Evolutionary conservation across 2,888 invertebrate genomes (phyloP).

Genomic region (Coenonympha glycerion): DNA sequence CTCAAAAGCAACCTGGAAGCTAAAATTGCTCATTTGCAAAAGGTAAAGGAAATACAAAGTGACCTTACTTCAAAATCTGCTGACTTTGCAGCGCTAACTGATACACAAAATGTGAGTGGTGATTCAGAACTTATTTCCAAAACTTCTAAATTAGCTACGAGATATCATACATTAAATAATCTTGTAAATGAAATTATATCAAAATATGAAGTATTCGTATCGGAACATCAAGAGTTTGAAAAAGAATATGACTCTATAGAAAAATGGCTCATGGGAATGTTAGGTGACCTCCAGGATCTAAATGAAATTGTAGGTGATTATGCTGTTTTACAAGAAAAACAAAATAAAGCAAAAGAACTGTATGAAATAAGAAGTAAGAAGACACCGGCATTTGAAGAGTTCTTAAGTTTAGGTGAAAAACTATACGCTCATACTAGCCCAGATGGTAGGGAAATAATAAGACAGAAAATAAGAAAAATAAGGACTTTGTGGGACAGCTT

Average conservation of each 20-base stretch:
- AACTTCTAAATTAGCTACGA: constrained; percentile 85
- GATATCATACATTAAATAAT: constrained; percentile 88
- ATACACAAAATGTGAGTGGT: constrained; percentile 82
- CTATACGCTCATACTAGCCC: constrained; percentile 95
- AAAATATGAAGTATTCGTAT: constrained; percentile 88
- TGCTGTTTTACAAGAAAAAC: constrained; percentile 86
- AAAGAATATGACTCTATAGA: constrained; percentile 83
- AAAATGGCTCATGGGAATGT: constrained; percentile 83
- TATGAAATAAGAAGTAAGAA: constrained; percentile 87
- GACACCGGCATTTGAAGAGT: constrained; percentile 86
- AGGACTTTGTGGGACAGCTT: constrained; percentile 92
- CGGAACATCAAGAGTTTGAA: constrained; percentile 89
- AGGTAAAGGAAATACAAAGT: constrained; percentile 81
- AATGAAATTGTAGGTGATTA: constrained; percentile 92
- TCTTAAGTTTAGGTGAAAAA: constrained; percentile 92
- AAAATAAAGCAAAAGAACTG: constrained; percentile 86
- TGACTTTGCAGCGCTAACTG: constrained; percentile 80
- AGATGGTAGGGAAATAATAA: constrained; percentile 93
- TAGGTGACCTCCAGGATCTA: constrained; percentile 83
- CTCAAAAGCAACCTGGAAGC: constrained; percentile 89
- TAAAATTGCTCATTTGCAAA: constrained; percentile 86
- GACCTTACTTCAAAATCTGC: constrained; percentile 81
- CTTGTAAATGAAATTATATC: constrained; percentile 87
- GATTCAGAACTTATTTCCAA: constrained; percentile 84
- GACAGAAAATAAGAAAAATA: constrained; percentile 89